Base-by-base conservation (phyloP, 2,888 invertebrate species). In the Hipparchia sbordonii region DNA sequence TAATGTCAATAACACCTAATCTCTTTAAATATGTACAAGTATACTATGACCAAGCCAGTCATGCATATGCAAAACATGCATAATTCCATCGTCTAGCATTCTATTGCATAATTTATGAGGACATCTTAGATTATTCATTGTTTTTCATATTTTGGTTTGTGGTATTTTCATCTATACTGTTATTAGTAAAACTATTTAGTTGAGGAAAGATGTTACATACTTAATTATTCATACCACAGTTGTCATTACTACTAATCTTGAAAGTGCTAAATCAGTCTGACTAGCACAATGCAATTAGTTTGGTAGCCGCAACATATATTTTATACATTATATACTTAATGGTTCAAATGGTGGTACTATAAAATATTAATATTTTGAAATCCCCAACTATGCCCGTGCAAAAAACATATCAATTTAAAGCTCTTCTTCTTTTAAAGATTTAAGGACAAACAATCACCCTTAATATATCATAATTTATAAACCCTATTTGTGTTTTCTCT, bases 1-100 rank as follows among this genome's bases (percentile, higher is more conserved):
- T 23, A 51, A 13, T 62, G 23, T 66, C 73, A 75, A 69, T 71
- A 75, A 71, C 68, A 67, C 48, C 59, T 56, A 33, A 68, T 73
- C 65, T 73, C n/a, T 69, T 68, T 71, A 65, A 63, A 45, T 56
- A n/a, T 56, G 23, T n/a, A 6, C 6, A n/a, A 66, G 72, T 68
- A 69, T 51, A 23, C 23, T 23, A 23, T 1, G 62, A 67, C 59
- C 51, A 51, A 71, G 61, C 51, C 75, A 71, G 66, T 75, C 75
- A 75, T 71, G 75, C 73, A 67, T 71, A 69, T 71, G 69, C 48
- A 33, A 51, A 8, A 45, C 46, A 8, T 66, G 65, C 6, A 61
- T 69, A 63, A 60, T 61, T 13, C 51, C 33, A 46, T 46, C 51
- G 54, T 73, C 12, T 57, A 3, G 39, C 62, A 71, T 71, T 71